These are phyloP conservation scores for Phlogophora meticulosa DNA, from an alignment of 2,888 invertebrate species.

Conservation along the genomic window DNA sequence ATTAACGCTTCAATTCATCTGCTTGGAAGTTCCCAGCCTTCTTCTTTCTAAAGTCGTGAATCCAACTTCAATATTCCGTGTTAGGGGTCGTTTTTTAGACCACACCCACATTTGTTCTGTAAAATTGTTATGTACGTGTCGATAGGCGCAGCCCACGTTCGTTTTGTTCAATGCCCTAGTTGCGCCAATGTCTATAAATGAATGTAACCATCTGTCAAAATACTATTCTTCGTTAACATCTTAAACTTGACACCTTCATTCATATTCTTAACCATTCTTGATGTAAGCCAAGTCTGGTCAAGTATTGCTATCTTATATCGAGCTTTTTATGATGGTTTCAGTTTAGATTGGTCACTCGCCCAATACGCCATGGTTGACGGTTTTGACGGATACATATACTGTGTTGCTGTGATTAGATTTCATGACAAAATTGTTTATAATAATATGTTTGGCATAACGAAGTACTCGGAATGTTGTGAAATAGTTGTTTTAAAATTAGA, in stretches of 20 bases:
- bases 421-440: slow-evolving; percentile 61
- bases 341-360: slow-evolving; percentile 33
- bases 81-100: slow-evolving; percentile 55
- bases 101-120: slow-evolving; percentile 6
- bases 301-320: slow-evolving; percentile 31
- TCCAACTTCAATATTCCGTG: slow-evolving; percentile 43
- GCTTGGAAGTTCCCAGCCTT: slow-evolving; percentile 18
- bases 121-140: slow-evolving; percentile 15
- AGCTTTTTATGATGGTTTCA: slow-evolving; percentile 26
- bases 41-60: slow-evolving; percentile 26
- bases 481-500: slow-evolving; percentile 66
- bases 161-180: slow-evolving; percentile 53
- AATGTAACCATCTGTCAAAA: slow-evolving; percentile 53
- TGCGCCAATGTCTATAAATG: slow-evolving; percentile 52
- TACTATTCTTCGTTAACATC: slow-evolving; percentile 18
- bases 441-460: slow-evolving; percentile 55
- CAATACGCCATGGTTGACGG: slow-evolving; percentile 27
- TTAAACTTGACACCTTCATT: slow-evolving; percentile 23
- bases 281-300: slow-evolving; percentile 37
- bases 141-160: slow-evolving; percentile 18
- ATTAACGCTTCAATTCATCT: slow-evolving; percentile 19
- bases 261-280: slow-evolving; percentile 30
- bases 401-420: slow-evolving; percentile 61
- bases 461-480: slow-evolving; percentile 72
- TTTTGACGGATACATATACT: slow-evolving; percentile 44